Base-by-base conservation (phyloP, 2,797 vertebrate genomes). In the Nyctalus aviator region DNA sequence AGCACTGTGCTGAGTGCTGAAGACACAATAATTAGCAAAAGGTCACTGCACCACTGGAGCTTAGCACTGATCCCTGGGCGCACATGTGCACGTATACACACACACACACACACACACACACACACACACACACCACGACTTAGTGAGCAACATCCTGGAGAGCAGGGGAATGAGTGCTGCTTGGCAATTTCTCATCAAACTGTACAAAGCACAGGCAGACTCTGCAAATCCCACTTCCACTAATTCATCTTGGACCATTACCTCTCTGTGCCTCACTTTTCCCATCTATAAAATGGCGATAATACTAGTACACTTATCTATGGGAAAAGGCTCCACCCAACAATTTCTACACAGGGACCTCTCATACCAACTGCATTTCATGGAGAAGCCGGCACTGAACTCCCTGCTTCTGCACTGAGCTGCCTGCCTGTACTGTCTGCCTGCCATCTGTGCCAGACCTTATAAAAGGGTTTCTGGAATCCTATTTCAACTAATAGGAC, bases 261-360 rank as follows among this genome's bases (percentile, higher is more conserved):
- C 20, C 25, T 59, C 6, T 72, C 20, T 53, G 35, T 62, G 76
- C 41, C 41, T 96, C 46, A 21, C 27, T 62, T 90, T 93, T 41
- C 35, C 68, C 55, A 30, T 69, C 66, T 87, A 27, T 68, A 72
- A 84, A 93, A 94, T 77, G 48, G 77, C 86, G 10, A 66, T 46
- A 50, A 68, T 30, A 69, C 30, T 72, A 69, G 13, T 3, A 66
- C 4, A 15, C 21, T n/a, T 81, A 48, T 46, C 46, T 48, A 48
- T 10, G 17, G 30, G n/a, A 50, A 75, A 50, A 17, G 46, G 10
- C 9, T 21, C 32, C 66, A 12, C 66, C n/a, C 32, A 21, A 69
- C 32, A 21, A 6, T n/a, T 20, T 20, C 73, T 50, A 50, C 17
- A 48, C 27, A 3, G 46, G 44, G 30, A 15, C 17, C 72, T 75